These are phyloP conservation scores for Orycteropus afer DNA, from an alignment of 2,113 vertebrate species.

Conservation along the genomic window DNA sequence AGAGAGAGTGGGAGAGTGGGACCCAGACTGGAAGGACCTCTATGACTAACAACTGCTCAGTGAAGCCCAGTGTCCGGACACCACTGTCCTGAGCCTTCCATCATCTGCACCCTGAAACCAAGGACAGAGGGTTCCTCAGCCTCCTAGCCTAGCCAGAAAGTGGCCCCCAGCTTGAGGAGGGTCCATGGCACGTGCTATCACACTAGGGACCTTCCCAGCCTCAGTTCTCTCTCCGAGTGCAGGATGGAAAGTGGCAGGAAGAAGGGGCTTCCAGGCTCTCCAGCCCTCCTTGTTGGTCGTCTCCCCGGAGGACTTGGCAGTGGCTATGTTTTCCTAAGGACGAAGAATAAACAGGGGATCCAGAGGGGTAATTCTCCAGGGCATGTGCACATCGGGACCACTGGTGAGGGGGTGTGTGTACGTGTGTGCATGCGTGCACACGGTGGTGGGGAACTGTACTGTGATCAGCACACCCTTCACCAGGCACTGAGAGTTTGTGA, in stretches of 20 bases:
- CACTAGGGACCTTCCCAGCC: neutral
- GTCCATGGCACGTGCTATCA: neutral
- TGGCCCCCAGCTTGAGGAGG: neutral
- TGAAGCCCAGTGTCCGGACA: neutral
- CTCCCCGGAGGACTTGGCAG: neutral
- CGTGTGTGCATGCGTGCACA: neutral
- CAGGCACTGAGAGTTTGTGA: neutral
- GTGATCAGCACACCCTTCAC: neutral
- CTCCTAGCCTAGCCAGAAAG: neutral
- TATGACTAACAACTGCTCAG: neutral
- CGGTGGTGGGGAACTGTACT: rapidly evolving
- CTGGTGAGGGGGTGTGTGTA: rapidly evolving
- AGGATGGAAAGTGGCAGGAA: neutral
- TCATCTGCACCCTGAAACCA: neutral
- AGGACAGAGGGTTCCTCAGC: neutral
- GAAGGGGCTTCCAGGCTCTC: neutral
- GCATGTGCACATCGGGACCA: neutral
- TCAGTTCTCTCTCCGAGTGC: neutral
- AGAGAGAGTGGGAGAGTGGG: neutral
- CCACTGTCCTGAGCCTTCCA: neutral
- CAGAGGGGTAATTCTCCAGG: neutral
- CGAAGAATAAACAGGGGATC: neutral
- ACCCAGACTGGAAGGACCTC: no score
- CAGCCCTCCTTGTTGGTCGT: neutral
- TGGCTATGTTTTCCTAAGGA: neutral